Evolutionary conservation across 2,113 vertebrate species (phyloP).

Genomic region (Ptilonorhynchus violaceus): DNA sequence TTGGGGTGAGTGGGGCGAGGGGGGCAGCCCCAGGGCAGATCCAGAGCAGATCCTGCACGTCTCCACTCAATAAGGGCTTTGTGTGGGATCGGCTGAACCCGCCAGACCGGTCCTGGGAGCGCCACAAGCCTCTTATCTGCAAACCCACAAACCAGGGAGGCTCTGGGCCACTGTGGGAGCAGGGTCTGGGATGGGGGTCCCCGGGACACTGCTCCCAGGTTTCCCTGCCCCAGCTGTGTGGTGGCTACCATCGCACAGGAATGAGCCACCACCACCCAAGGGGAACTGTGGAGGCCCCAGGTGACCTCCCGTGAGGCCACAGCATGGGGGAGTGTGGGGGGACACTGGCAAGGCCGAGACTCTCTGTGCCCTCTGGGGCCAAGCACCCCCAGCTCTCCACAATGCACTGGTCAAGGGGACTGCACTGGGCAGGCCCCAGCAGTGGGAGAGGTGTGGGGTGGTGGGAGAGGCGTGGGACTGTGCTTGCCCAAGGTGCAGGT

Average conservation of each 20-base stretch:
- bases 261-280: not conserved
- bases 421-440: fast-evolving
- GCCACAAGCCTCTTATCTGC: not conserved
- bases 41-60: not conserved
- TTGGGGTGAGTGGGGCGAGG: not conserved
- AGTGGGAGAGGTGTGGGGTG: fast-evolving
- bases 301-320: not conserved
- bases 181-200: fast-evolving
- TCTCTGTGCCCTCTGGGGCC: fast-evolving
- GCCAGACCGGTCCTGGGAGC: not conserved
- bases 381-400: not conserved
- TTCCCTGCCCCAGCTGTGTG: not conserved
- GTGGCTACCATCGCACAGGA: not conserved
- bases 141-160: not conserved
- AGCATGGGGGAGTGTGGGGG: too few relatives aligned
- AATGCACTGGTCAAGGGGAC: fast-evolving
- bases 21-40: not conserved
- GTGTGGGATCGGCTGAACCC: not conserved
- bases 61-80: not conserved
- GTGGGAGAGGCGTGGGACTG: fast-evolving
- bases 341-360: too few relatives aligned
- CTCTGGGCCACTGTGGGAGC: fast-evolving
- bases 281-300: fast-evolving
- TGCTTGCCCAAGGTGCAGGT: fast-evolving
- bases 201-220: fast-evolving